Evolutionary conservation across 2,888 invertebrate species (phyloP), one percentile per base, ranked within the genome.

Genomic region (Physocephala rufipes): DNA sequence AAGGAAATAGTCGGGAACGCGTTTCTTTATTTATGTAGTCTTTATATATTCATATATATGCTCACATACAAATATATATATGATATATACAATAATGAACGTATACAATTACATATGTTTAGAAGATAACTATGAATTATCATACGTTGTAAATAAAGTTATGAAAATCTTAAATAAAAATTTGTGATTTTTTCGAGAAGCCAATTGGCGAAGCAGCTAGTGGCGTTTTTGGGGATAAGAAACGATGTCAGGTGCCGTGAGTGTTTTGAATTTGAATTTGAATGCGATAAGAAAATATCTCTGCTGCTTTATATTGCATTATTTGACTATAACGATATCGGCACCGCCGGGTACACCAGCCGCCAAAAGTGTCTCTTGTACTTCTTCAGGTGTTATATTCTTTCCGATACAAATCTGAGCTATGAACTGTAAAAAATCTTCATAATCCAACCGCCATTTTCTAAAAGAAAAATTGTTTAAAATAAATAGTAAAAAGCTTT

Each of bases 371-470:
- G 68, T n/a, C 3, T 64, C 55, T n/a, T 78, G 79, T 28, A 79
- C 74, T 55, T 76, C 73, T 43, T 78, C 76, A 9, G 76, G 13
- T 45, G 73, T 70, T 36, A 79, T 70, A 0, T 66, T 28, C 58
- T 79, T 79, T 12, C 74, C 76, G 3, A 7, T 53, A 47, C 79
- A 79, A 43, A 80, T 51, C 26, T 71, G 67, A 19, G 77, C 74
- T 7, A 80, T 68, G 36, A 79, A 74, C 26, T 79, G 76, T n/a
- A 74, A 28, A 71, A 79, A 79, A 19, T 79, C 80, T 58, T 80
- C 76, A 72, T 72, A 79, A 65, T 79, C 78, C 30, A 80, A 72
- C 3, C 80, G 78, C 79, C 79, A 80, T 71, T 79, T 79, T 61
- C 79, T 80, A 16, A n/a, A 73, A 74, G 9, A 16, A 28, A 59